phyloP scores from a whole-genome alignment of 2,888 invertebrate species.

The Alitta virens region DNA sequence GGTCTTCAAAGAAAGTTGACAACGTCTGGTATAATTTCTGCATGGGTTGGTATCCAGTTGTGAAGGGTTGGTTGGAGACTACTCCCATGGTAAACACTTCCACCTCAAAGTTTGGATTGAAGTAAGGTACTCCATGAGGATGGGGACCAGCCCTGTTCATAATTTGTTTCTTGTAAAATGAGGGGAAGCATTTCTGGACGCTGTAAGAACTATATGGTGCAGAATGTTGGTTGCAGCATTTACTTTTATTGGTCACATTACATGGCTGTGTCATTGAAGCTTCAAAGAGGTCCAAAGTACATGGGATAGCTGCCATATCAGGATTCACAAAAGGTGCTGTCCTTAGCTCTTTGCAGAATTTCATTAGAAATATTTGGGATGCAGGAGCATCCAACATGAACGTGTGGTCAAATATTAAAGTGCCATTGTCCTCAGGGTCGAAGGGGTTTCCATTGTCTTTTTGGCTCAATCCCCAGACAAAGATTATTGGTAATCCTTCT shows the following conservation, averaged over 20 bases:
- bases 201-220: not conserved
- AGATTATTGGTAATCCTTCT: not conserved
- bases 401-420: conserved; percentile 71
- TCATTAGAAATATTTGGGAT: conserved; percentile 80
- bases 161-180: not conserved
- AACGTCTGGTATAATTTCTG: conserved; percentile 71
- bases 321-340: not conserved
- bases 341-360: conserved; percentile 68
- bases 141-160: not conserved
- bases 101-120: not conserved
- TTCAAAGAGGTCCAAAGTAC: not conserved
- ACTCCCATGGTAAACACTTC: not conserved
- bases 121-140: not conserved
- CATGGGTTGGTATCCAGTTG: conserved; percentile 69
- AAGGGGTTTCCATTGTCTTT: conserved; percentile 82
- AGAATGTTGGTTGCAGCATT: not conserved
- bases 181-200: not conserved
- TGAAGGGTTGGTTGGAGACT: conserved; percentile 62
- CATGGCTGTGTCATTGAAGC: not conserved
- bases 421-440: conserved; percentile 76
- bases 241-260: not conserved
- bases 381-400: conserved; percentile 78
- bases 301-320: not conserved
- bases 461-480: conserved; percentile 76
- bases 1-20: conserved; percentile 74